phyloP scores from a whole-genome alignment of 2,888 invertebrate genomes.

The Isotomurus palustris region DNA sequence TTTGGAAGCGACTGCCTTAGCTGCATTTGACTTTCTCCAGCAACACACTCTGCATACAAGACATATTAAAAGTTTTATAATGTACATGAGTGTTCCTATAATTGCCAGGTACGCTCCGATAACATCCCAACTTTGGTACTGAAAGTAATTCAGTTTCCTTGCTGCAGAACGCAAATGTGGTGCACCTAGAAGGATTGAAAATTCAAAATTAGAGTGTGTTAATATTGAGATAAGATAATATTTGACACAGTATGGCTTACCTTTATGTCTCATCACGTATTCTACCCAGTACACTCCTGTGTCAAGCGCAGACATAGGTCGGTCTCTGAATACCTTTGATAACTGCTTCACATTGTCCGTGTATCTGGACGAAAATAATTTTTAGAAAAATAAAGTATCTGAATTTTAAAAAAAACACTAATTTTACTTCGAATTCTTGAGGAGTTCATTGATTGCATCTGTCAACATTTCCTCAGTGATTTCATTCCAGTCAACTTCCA shows the following conservation, averaged over 20 bases:
- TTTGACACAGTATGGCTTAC: too few species aligned
- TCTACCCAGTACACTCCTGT: slow-evolving; percentile 27
- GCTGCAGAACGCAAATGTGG: slow-evolving; percentile 41
- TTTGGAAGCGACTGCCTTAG: too few species aligned
- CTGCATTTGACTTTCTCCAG: too few species aligned
- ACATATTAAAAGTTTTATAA: neutral
- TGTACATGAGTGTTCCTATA: neutral
- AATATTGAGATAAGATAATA: too few species aligned
- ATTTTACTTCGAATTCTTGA: slow-evolving; percentile 14
- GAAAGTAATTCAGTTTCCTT: slow-evolving; percentile 28
- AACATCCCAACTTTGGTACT: slow-evolving; percentile 38
- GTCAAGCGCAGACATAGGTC: slow-evolving; percentile 10
- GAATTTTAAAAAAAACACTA: neutral
- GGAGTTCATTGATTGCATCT: slow-evolving; percentile 12
- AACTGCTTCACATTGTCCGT: slow-evolving; percentile 17
- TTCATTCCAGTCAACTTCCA: slow-evolving; percentile 20
- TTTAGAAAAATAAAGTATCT: neutral
- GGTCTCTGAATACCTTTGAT: slow-evolving; percentile 21
- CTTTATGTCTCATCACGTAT: slow-evolving; percentile 29
- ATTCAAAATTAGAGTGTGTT: too few species aligned
- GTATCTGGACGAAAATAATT: slow-evolving; percentile 15
- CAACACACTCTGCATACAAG: too few species aligned
- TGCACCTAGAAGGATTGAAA: slow-evolving; percentile 40
- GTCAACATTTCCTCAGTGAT: slow-evolving; percentile 18
- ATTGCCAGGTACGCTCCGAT: neutral